Conservation (phyloP, 2,113 vertebrate species). For the Tragulus kanchil region DNA sequence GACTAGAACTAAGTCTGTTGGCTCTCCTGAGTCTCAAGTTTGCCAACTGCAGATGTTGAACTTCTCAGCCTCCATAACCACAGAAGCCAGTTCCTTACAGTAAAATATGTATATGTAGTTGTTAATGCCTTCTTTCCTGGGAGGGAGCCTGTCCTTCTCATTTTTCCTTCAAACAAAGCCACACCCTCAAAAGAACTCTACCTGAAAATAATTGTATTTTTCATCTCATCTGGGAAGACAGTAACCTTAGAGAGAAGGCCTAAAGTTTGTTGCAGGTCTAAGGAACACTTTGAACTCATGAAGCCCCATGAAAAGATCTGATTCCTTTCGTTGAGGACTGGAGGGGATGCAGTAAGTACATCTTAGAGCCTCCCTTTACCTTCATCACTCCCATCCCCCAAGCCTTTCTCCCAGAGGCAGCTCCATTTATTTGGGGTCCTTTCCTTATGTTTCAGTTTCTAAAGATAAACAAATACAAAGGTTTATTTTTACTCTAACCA, state of each 20-base stretch:
- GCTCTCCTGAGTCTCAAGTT: not conserved
- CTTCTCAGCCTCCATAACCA: not conserved
- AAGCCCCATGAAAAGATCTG: not conserved
- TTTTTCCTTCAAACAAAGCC: not conserved
- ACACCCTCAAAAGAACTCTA: not conserved
- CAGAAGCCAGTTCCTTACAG: not conserved
- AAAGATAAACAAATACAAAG: not conserved
- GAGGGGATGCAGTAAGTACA: too few relatives aligned
- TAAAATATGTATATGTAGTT: not conserved
- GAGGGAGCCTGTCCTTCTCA: not conserved
- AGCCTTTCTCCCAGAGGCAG: fast-evolving
- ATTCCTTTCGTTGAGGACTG: not conserved
- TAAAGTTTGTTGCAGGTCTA: not conserved
- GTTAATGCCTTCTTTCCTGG: not conserved
- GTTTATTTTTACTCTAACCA: not conserved
- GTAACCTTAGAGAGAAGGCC: not conserved
- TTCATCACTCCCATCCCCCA: too few relatives aligned
- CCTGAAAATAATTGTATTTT: not conserved
- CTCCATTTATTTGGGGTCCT: not conserved
- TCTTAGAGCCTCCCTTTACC: not conserved
- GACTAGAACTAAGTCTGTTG: not conserved
- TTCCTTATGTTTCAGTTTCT: not conserved
- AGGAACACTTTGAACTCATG: not conserved
- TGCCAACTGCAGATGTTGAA: not conserved
- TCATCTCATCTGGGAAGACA: not conserved